phyloP scores from a whole-genome alignment of 2,113 vertebrate genomes.

The Cryptoleucopteryx plumbea region DNA sequence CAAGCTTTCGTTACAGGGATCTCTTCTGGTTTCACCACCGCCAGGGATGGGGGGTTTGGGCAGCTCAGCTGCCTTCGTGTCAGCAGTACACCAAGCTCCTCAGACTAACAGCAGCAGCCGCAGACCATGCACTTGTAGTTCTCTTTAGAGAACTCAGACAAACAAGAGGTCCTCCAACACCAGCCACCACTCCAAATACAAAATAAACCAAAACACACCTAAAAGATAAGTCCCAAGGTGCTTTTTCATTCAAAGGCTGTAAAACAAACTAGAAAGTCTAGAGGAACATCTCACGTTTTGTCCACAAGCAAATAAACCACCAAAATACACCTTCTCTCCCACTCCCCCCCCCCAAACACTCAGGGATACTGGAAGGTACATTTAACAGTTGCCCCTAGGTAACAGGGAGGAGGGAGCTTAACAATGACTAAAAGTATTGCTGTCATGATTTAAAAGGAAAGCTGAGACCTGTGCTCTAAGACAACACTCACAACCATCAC shows the following conservation, averaged over 20 bases:
- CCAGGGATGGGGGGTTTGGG: no score
- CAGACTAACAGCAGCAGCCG: no score
- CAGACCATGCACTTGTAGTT: accelerated
- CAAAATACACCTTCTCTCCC: background rate
- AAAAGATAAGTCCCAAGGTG: background rate
- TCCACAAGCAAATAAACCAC: background rate
- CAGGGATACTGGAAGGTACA: background rate
- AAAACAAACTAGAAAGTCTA: background rate
- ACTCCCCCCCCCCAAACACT: background rate
- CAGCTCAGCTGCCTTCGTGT: background rate
- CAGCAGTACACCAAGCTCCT: background rate
- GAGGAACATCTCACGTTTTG: background rate
- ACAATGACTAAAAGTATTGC: background rate
- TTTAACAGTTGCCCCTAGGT: background rate
- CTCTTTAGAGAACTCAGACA: background rate
- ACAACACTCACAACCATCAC: background rate
- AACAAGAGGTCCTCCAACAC: background rate
- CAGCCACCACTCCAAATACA: background rate
- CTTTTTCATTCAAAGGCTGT: background rate
- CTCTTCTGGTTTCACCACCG: background rate
- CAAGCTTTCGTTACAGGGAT: background rate
- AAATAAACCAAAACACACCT: background rate
- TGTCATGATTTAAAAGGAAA: background rate
- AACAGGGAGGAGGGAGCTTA: background rate
- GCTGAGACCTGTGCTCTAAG: background rate